phyloP scores from a whole-genome alignment of 2,888 invertebrate genomes.

The Acrobasis suavella region DNA sequence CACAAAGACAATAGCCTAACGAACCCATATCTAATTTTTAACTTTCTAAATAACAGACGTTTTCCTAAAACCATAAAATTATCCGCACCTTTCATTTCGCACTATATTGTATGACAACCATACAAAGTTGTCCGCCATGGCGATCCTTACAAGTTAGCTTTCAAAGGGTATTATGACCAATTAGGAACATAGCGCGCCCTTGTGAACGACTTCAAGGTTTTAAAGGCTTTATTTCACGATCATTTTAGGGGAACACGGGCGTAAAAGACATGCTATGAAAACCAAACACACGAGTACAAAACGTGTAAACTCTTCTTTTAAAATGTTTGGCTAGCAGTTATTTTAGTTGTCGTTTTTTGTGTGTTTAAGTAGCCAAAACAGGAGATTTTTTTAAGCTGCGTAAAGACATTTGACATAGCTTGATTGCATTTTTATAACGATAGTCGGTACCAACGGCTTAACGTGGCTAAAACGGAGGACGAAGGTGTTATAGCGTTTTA shows the following conservation, averaged over 20 bases:
- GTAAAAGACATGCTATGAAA: neutral
- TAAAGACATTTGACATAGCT: too few species aligned
- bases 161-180: constrained; percentile 52
- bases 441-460: too few species aligned
- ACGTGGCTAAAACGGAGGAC: too few species aligned
- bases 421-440: too few species aligned
- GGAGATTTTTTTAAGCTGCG: too few species aligned
- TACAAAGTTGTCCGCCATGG: constrained; percentile 19
- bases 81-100: neutral
- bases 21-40: neutral
- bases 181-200: constrained; percentile 55
- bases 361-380: too few species aligned
- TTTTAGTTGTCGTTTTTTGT: neutral
- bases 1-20: too few species aligned
- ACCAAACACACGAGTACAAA: neutral
- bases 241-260: constrained; percentile 8
- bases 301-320: neutral
- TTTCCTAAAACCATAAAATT: neutral
- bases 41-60: neutral
- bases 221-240: constrained; percentile 14
- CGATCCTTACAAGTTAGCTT: constrained; percentile 16
- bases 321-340: neutral
- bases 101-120: neutral
- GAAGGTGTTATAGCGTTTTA: too few species aligned
- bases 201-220: constrained; percentile 48